These are phyloP conservation scores for Actenoides lindsayi DNA, from an alignment of 2,113 vertebrate genomes.

Conservation along the genomic window DNA sequence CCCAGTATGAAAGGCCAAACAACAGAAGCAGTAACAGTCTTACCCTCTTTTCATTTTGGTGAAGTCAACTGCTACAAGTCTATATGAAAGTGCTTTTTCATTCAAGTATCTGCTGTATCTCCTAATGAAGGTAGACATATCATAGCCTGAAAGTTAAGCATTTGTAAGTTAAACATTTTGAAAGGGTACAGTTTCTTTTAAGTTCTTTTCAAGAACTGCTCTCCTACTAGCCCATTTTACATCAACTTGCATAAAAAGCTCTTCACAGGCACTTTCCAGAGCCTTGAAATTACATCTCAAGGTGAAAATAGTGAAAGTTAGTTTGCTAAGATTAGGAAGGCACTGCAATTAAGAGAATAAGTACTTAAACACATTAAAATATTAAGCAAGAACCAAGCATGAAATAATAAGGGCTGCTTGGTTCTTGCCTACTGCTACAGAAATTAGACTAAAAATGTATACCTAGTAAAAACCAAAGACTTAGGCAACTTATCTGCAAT, in stretches of 20 bases:
- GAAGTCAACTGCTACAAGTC: slow-evolving; percentile 92
- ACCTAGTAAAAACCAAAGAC: neutral
- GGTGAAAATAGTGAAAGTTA: neutral
- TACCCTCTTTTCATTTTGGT: slow-evolving; percentile 97
- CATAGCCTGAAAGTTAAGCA: slow-evolving; percentile 82
- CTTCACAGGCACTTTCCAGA: neutral
- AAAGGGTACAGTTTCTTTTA: neutral
- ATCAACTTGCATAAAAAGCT: neutral
- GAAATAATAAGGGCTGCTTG: neutral
- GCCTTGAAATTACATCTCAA: neutral
- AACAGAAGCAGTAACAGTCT: neutral
- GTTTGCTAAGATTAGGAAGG: neutral
- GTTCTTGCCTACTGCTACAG: neutral
- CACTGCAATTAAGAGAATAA: neutral
- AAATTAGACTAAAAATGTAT: neutral
- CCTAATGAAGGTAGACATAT: slow-evolving; percentile 96
- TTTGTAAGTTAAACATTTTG: neutral
- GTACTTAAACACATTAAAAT: neutral
- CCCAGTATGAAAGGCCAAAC: neutral
- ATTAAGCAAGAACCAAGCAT: neutral
- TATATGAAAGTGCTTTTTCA: slow-evolving; percentile 94
- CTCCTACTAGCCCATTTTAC: neutral
- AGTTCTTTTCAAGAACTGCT: neutral
- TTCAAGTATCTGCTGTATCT: slow-evolving; percentile 96
- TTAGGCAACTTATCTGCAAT: neutral